phyloP scores from a whole-genome alignment of 2,888 invertebrate genomes.

The Drosophila greeni region DNA sequence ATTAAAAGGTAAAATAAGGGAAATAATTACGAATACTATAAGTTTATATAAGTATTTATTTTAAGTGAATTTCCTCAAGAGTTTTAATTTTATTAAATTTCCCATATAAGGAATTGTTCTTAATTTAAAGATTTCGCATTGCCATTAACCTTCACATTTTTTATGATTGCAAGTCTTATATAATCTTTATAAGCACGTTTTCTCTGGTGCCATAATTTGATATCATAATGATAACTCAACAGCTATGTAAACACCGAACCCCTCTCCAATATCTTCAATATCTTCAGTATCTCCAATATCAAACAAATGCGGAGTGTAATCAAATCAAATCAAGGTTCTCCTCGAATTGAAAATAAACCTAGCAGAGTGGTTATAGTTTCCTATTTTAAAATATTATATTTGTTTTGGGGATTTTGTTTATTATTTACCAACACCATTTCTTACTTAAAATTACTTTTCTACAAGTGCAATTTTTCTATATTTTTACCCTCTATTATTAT shows the following conservation, averaged over 20 bases:
- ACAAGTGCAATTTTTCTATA: background rate
- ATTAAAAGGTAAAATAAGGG: too few species aligned
- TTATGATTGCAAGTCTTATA: too few species aligned
- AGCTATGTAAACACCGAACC: background rate
- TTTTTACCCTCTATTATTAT: background rate
- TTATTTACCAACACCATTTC: background rate
- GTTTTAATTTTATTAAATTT: too few species aligned
- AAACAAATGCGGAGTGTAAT: background rate
- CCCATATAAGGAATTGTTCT: background rate
- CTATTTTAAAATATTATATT: too few species aligned
- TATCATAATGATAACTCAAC: background rate
- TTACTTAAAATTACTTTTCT: too few species aligned
- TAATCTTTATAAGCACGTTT: background rate
- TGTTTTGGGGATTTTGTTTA: background rate
- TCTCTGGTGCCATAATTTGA: background rate
- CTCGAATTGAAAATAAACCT: conserved; percentile 3
- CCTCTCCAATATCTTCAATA: conserved; percentile 1
- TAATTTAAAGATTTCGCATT: background rate
- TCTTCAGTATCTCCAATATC: too few species aligned
- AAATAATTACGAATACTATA: background rate
- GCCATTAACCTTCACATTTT: background rate
- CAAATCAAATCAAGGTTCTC: conserved; percentile 10
- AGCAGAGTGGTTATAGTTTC: too few species aligned
- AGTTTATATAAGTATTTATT: background rate
- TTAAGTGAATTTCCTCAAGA: too few species aligned